These are phyloP conservation scores for Galemys pyrenaicus DNA, from an alignment of 2,113 vertebrate genomes.

Conservation along the genomic window DNA sequence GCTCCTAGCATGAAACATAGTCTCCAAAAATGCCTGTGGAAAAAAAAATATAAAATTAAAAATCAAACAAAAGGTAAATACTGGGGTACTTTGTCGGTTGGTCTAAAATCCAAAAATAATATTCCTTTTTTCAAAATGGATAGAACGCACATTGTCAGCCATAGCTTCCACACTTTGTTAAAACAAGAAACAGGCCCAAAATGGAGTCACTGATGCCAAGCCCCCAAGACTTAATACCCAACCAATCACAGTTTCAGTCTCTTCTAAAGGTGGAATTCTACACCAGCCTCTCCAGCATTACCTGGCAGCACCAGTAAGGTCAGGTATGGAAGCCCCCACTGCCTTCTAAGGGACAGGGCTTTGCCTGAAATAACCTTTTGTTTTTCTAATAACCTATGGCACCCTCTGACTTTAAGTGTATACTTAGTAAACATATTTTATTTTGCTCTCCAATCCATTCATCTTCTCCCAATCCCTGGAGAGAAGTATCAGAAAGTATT, in stretches of 20 bases:
- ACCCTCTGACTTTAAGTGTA: neutral
- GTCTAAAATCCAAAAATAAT: neutral
- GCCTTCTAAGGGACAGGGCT: neutral
- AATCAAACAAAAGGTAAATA: neutral
- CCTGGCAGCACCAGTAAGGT: neutral
- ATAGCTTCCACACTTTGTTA: neutral
- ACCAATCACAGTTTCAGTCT: neutral
- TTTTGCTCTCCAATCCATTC: neutral
- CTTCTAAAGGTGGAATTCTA: neutral
- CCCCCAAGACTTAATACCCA: neutral
- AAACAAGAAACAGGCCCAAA: neutral
- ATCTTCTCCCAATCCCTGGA: neutral
- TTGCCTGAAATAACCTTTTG: neutral
- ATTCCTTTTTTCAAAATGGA: neutral
- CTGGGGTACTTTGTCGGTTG: neutral
- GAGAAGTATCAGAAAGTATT: neutral
- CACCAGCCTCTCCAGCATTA: neutral
- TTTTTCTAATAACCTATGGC: neutral
- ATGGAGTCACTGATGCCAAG: neutral
- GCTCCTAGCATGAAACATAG: neutral
- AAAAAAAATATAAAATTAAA: neutral
- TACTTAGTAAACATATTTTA: neutral
- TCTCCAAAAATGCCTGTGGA: neutral
- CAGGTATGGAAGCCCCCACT: neutral
- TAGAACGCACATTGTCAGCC: neutral